Conservation (phyloP, 2,797 vertebrate species). For the Ctenochaetus hawaiiensis region DNA sequence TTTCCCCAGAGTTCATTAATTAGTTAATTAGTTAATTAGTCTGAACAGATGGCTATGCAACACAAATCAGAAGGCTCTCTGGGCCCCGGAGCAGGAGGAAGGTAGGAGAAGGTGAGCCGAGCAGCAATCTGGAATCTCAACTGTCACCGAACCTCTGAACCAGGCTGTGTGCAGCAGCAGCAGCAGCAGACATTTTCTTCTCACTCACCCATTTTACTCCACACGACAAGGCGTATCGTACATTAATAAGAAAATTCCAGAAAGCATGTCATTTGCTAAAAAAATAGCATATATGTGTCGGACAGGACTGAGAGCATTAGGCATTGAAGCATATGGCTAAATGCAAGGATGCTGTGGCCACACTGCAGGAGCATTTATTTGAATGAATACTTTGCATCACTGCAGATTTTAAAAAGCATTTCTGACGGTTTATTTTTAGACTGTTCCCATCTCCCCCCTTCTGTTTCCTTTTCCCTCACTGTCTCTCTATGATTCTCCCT, state of each 20-base stretch:
- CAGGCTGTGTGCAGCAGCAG: conserved; percentile 35
- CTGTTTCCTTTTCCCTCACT: conserved; percentile 74
- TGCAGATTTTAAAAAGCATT: conserved; percentile 83
- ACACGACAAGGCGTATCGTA: conserved; percentile 32
- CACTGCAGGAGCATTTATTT: conserved; percentile 69
- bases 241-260: conserved; percentile 54
- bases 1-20: conserved; percentile 87
- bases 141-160: conserved; percentile 70
- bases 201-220: conserved; percentile 64
- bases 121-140: conserved; percentile 61
- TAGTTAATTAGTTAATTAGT: conserved; percentile 89
- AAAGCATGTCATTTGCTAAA: conserved; percentile 30
- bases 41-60: conserved; percentile 85
- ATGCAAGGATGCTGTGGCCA: conserved; percentile 36
- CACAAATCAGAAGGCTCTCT: conserved; percentile 83
- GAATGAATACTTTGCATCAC: conserved; percentile 81
- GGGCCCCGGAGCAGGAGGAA: conserved; percentile 76
- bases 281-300: neutral
- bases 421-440: conserved; percentile 86
- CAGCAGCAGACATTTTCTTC: conserved; percentile 65
- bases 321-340: neutral
- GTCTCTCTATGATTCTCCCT: conserved; percentile 73
- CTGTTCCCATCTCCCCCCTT: conserved; percentile 74
- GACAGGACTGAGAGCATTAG: conserved; percentile 20
- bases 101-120: conserved; percentile 79